Evolutionary conservation across 2,888 invertebrate genomes (phyloP).

Genomic region (Anticlea derivata): DNA sequence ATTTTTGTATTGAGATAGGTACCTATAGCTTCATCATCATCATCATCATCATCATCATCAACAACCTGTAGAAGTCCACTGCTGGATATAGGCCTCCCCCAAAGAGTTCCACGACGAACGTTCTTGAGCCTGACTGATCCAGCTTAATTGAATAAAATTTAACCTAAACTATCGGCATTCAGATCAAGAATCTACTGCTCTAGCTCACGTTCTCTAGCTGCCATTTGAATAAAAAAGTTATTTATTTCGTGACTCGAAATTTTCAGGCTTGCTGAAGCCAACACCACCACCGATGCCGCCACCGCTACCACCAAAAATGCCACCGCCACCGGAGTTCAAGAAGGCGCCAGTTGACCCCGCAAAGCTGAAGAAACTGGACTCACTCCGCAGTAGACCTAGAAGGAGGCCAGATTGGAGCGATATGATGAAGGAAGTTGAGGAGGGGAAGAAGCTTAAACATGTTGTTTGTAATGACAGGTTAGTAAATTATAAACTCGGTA

Average conservation of each 20-base stretch:
- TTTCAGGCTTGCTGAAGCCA: constrained; percentile 71
- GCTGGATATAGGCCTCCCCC: too few relatives aligned
- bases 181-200: too few relatives aligned
- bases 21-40: too few relatives aligned
- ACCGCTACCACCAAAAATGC: constrained; percentile 88
- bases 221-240: not conserved
- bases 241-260: not conserved
- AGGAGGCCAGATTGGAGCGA: constrained; percentile 94
- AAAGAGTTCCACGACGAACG: too few relatives aligned
- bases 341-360: constrained; percentile 83
- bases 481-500: constrained; percentile 21
- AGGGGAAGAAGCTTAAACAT: constrained; percentile 90
- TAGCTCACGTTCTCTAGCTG: too few relatives aligned
- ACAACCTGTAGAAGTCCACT: too few relatives aligned
- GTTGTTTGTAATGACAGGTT: constrained; percentile 91
- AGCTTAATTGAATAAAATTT: too few relatives aligned
- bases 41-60: too few relatives aligned
- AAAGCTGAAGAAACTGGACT: constrained; percentile 88
- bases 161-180: too few relatives aligned
- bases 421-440: constrained; percentile 96
- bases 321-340: constrained; percentile 84
- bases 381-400: constrained; percentile 89
- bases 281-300: constrained; percentile 87
- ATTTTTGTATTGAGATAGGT: too few relatives aligned
- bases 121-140: too few relatives aligned